Conservation (phyloP, 2,113 vertebrate genomes). For the Nansenia antarctica region DNA sequence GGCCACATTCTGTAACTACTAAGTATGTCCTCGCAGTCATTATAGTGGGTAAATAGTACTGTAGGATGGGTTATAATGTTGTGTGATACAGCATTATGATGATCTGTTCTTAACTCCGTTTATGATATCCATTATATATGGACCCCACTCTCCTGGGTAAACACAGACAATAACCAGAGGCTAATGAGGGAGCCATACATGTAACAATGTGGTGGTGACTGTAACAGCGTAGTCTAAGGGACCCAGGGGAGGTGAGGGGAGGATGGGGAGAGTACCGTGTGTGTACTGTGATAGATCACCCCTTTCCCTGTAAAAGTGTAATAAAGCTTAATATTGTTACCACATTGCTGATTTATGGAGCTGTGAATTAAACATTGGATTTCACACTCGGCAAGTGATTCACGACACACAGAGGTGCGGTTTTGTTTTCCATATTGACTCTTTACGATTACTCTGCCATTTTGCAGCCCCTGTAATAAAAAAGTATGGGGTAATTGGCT, state of each 20-base stretch:
- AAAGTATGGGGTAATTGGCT: conserved; percentile 78
- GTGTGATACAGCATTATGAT: neutral
- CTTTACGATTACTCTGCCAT: conserved; percentile 78
- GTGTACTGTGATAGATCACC: conserved; percentile 39
- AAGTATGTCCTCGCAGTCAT: neutral
- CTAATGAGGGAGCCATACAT: neutral
- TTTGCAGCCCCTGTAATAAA: conserved; percentile 75
- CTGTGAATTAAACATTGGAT: conserved; percentile 65
- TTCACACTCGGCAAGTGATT: conserved; percentile 62
- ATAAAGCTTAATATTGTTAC: conserved; percentile 57
- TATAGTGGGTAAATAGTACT: neutral
- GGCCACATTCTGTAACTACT: neutral
- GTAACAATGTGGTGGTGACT: neutral
- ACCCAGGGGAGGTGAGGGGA: neutral
- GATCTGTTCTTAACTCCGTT: neutral
- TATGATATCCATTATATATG: neutral
- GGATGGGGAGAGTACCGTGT: conserved; percentile 5
- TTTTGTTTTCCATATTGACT: conserved; percentile 86
- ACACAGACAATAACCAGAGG: neutral
- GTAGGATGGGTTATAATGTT: neutral
- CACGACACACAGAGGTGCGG: conserved; percentile 47
- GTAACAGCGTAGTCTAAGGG: neutral
- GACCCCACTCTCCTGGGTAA: neutral
- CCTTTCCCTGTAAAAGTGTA: conserved; percentile 35
- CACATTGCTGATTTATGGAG: conserved; percentile 56